Percentiles rank a stretch among this genome's conserved stretches.
phyloP scores from a whole-genome alignment of 2,113 vertebrate species.

The Oryzias curvinotus region DNA sequence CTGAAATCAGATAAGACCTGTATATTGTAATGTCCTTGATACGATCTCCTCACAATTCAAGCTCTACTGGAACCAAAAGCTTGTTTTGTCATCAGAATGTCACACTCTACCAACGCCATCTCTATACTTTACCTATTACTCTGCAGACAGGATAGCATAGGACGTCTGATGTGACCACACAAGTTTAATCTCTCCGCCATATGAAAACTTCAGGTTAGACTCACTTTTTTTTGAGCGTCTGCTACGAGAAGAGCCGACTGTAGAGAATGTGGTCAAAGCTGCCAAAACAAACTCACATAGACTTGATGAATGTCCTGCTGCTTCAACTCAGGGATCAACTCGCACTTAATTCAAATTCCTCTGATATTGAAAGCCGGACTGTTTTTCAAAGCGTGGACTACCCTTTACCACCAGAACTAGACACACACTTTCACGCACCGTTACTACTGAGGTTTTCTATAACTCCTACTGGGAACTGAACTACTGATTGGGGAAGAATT shows the following conservation, averaged over 20 bases:
- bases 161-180: slow-evolving; percentile 43
- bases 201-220: slow-evolving; percentile 56
- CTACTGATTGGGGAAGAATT: not conserved
- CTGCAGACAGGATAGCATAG: not conserved
- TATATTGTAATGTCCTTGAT: slow-evolving; percentile 35
- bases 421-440: not conserved
- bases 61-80: slow-evolving; percentile 5
- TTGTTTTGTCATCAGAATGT: slow-evolving; percentile 41
- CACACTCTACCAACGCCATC: not conserved
- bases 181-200: slow-evolving; percentile 49
- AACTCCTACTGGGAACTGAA: not conserved
- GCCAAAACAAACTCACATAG: slow-evolving; percentile 67
- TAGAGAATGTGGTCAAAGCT: slow-evolving; percentile 38
- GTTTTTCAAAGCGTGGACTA: slow-evolving; percentile 3
- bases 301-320: slow-evolving; percentile 44
- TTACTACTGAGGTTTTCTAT: not conserved
- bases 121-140: not conserved
- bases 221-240: slow-evolving; percentile 61
- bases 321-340: slow-evolving; percentile 44
- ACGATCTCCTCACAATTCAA: slow-evolving; percentile 35
- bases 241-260: slow-evolving; percentile 21
- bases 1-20: slow-evolving; percentile 48
- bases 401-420: slow-evolving; percentile 6
- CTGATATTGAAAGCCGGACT: slow-evolving; percentile 45
- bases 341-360: slow-evolving; percentile 62